Conservation (phyloP, 2,888 invertebrate genomes). For the Gymnosoma rotundatum region DNA sequence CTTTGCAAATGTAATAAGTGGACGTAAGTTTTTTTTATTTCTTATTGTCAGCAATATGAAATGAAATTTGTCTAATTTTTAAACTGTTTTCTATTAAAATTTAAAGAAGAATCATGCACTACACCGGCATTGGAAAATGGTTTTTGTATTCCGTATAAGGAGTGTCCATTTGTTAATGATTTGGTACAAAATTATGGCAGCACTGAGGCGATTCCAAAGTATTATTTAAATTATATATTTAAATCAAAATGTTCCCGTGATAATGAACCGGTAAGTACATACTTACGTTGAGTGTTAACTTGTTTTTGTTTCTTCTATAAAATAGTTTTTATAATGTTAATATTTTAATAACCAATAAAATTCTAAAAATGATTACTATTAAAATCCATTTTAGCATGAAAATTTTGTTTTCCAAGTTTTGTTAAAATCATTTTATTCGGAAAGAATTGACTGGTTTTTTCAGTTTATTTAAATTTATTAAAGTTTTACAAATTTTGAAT, state of each 20-base stretch:
- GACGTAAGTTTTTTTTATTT: conserved; percentile 58
- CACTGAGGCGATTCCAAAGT: conserved; percentile 46
- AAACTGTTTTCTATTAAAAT: conserved; percentile 6
- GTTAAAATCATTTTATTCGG: too few relatives aligned
- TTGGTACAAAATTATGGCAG: conserved; percentile 49
- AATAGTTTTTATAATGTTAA: too few relatives aligned
- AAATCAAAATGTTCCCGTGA: conserved; percentile 52
- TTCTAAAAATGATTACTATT: too few relatives aligned
- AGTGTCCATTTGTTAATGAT: conserved; percentile 55
- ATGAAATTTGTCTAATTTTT: neutral
- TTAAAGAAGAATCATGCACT: conserved; percentile 62
- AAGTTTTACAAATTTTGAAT: too few relatives aligned
- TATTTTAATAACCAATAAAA: too few relatives aligned
- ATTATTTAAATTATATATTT: conserved; percentile 50
- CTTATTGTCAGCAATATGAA: neutral
- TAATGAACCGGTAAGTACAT: conserved; percentile 55
- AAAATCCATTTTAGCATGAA: too few relatives aligned
- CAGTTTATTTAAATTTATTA: too few relatives aligned
- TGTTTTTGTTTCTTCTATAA: too few relatives aligned
- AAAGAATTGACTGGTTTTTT: too few relatives aligned
- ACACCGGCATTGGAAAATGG: conserved; percentile 64
- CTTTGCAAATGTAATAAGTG: conserved; percentile 23
- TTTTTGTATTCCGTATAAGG: conserved; percentile 64
- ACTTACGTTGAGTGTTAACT: neutral
- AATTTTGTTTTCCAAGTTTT: too few relatives aligned